Conservation (phyloP, 2,113 vertebrate genomes). For the Amphilophus citrinellus region DNA sequence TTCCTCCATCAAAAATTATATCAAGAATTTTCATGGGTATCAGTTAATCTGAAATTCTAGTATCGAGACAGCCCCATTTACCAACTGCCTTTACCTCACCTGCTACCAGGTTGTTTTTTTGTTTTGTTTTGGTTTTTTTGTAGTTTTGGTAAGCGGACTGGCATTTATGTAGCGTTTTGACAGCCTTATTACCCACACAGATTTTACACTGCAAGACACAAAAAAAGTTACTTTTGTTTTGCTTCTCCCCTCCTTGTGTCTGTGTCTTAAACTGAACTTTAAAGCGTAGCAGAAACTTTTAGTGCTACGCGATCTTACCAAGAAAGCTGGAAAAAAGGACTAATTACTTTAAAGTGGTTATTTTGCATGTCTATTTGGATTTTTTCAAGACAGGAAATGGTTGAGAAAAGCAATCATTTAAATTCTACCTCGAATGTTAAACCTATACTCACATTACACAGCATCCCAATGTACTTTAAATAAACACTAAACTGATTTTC, state of each 20-base stretch:
- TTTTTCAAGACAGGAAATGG: neutral
- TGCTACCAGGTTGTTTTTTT: neutral
- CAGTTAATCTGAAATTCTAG: neutral
- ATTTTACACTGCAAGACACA: neutral
- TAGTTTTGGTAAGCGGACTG: neutral
- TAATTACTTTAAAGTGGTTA: neutral
- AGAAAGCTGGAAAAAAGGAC: neutral
- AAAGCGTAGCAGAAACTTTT: neutral
- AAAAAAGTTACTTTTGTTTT: neutral
- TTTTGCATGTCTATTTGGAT: neutral
- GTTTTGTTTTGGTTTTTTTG: neutral
- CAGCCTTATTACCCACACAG: neutral
- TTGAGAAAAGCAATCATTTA: neutral
- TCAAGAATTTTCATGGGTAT: neutral
- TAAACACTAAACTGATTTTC: neutral
- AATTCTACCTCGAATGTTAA: neutral
- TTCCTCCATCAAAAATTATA: neutral
- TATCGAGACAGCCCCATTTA: neutral
- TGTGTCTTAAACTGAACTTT: neutral
- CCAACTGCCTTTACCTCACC: neutral
- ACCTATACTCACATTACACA: neutral
- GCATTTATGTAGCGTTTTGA: neutral
- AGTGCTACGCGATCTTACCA: neutral
- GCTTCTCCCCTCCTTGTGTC: neutral
- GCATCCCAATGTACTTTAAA: neutral